These are phyloP conservation scores for Lepeophtheirus nordmannii DNA, from an alignment of 2,888 invertebrate species.

Conservation along the genomic window DNA sequence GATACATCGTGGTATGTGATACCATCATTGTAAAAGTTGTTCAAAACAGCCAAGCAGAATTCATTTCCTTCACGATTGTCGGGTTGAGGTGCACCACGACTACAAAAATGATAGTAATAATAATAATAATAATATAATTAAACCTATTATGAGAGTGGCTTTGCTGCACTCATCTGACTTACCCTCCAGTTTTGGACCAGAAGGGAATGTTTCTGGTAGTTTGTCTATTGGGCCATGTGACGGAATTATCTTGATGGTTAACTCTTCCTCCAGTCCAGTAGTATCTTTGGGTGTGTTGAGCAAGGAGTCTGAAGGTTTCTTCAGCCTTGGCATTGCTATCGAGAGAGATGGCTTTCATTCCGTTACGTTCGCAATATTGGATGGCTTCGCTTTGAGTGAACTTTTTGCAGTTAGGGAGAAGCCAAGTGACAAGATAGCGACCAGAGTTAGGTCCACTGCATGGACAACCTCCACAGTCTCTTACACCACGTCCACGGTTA, in stretches of 20 bases:
- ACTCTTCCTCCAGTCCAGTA: constrained; percentile 18
- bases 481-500: not conserved
- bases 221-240: constrained; percentile 21
- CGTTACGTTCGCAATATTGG: not conserved
- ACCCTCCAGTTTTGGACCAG: constrained; percentile 23
- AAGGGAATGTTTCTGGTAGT: not conserved
- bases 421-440: not conserved
- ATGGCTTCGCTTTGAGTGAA: constrained; percentile 19
- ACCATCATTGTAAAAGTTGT: constrained; percentile 28
- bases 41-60: constrained; percentile 27
- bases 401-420: constrained; percentile 6
- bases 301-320: not conserved
- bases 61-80: constrained; percentile 28
- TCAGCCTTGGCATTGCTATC: constrained; percentile 11
- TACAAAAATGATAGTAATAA: not conserved
- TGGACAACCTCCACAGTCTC: not conserved
- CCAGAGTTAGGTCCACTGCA: constrained; percentile 7
- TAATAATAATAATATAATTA: not conserved
- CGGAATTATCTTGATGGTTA: not conserved
- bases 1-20: constrained; percentile 27
- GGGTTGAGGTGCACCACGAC: constrained; percentile 24
- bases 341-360: constrained; percentile 12
- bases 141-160: not conserved
- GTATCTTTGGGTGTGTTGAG: not conserved
- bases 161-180: not conserved